Evolutionary conservation across 2,797 vertebrate species (phyloP).

Genomic region (Acanthurus lineatus): DNA sequence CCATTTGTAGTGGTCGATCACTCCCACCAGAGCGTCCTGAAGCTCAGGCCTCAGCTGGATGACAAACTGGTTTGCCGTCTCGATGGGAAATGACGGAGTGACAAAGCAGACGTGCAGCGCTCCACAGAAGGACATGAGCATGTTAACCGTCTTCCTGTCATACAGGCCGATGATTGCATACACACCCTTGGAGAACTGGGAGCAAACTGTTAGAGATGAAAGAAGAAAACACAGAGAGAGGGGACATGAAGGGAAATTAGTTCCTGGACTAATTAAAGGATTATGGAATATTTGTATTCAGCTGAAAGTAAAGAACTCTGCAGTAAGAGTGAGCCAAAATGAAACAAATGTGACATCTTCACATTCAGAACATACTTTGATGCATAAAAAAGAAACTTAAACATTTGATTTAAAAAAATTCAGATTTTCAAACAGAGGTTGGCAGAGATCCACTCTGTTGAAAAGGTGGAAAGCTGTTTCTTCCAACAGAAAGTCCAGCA

Average conservation of each 20-base stretch:
- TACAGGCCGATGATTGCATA: slow-evolving; percentile 99
- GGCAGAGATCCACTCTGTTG: too few species aligned
- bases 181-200: slow-evolving; percentile 99
- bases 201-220: slow-evolving; percentile 89
- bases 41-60: slow-evolving; percentile 98
- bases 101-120: slow-evolving; percentile 98
- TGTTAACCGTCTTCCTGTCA: slow-evolving; percentile 97
- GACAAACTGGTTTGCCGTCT: slow-evolving; percentile 98
- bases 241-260: neutral
- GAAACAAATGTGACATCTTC: neutral
- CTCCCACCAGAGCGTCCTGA: slow-evolving; percentile 95
- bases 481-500: too few species aligned
- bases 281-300: neutral
- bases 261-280: neutral
- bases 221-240: neutral
- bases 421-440: too few species aligned
- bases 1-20: slow-evolving; percentile 97
- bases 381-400: too few species aligned
- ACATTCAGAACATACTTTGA: neutral
- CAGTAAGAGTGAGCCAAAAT: neutral
- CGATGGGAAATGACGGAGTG: slow-evolving; percentile 96
- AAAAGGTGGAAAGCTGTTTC: too few species aligned
- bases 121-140: slow-evolving; percentile 99
- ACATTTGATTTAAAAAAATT: too few species aligned
- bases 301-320: neutral